Conservation (phyloP, 2,888 invertebrate genomes). For the Autographa gamma region DNA sequence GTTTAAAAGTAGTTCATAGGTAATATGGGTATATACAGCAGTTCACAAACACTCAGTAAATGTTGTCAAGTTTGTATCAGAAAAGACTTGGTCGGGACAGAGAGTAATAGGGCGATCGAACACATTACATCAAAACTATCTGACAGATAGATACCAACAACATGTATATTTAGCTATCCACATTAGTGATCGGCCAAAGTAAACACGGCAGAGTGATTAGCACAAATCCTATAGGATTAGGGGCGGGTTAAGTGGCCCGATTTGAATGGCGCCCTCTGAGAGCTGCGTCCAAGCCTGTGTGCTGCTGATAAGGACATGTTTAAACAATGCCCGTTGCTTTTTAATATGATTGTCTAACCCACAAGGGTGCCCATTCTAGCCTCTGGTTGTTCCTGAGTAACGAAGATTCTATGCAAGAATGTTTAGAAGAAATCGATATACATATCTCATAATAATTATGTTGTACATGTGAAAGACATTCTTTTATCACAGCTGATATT, state of each 20-base stretch:
- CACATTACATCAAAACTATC: no score
- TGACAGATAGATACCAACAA: background rate
- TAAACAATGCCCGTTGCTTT: background rate
- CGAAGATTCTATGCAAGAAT: no score
- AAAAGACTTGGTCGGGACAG: no score
- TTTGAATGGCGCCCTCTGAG: slow-evolving; percentile 16
- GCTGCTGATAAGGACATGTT: background rate
- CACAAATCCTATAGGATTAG: slow-evolving; percentile 28
- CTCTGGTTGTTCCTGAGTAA: background rate
- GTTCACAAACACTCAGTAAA: no score
- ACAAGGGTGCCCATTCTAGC: background rate
- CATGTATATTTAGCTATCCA: background rate
- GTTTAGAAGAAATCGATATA: background rate
- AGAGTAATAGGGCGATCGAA: no score
- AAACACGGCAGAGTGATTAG: slow-evolving; percentile 31
- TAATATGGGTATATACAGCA: no score
- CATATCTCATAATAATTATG: no score
- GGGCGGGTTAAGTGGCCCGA: slow-evolving; percentile 16
- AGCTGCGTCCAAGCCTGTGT: background rate
- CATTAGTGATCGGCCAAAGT: slow-evolving; percentile 26
- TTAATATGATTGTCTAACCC: background rate
- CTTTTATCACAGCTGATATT: no score
- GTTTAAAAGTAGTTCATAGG: background rate
- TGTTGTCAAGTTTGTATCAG: no score
- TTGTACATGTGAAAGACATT: no score